phyloP scores from a whole-genome alignment of 2,113 vertebrate genomes.

The Chionodraco myersi region DNA sequence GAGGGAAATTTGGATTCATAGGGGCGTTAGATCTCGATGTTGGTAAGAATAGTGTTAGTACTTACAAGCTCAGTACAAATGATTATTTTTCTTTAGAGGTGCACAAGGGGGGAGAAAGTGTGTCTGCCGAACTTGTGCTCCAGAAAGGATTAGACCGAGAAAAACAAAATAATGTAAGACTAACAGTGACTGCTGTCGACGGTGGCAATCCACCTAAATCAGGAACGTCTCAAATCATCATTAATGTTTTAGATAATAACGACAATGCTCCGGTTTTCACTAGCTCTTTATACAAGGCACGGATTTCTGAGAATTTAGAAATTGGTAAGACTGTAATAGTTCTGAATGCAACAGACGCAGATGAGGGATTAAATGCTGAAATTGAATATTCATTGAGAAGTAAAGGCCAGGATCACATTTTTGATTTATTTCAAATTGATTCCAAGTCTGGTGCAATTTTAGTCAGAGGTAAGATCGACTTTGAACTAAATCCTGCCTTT shows the following conservation, averaged over 20 bases:
- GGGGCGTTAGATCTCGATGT: slow-evolving; percentile 65
- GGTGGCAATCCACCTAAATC: slow-evolving; percentile 70
- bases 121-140: slow-evolving; percentile 71
- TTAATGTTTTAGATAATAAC: slow-evolving; percentile 69
- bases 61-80: slow-evolving; percentile 70
- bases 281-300: slow-evolving; percentile 54
- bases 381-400: slow-evolving; percentile 69
- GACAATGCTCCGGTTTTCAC: slow-evolving; percentile 74
- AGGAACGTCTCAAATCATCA: slow-evolving; percentile 54
- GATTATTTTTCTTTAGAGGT: slow-evolving; percentile 71
- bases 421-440: slow-evolving; percentile 60
- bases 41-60: slow-evolving; percentile 66
- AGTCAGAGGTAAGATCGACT: slow-evolving; percentile 37
- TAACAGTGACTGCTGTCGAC: slow-evolving; percentile 69
- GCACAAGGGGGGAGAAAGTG: slow-evolving; percentile 72
- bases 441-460: slow-evolving; percentile 65
- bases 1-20: slow-evolving; percentile 64
- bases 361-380: slow-evolving; percentile 67
- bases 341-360: slow-evolving; percentile 67
- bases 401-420: slow-evolving; percentile 42
- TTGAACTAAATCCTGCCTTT: slow-evolving; percentile 67
- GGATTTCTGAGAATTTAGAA: slow-evolving; percentile 49
- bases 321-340: slow-evolving; percentile 12
- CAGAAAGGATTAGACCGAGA: slow-evolving; percentile 77
- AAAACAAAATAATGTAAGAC: slow-evolving; percentile 43